Evolutionary conservation across 2,113 vertebrate genomes (phyloP).

Genomic region (Nycticryphes semicollaris): DNA sequence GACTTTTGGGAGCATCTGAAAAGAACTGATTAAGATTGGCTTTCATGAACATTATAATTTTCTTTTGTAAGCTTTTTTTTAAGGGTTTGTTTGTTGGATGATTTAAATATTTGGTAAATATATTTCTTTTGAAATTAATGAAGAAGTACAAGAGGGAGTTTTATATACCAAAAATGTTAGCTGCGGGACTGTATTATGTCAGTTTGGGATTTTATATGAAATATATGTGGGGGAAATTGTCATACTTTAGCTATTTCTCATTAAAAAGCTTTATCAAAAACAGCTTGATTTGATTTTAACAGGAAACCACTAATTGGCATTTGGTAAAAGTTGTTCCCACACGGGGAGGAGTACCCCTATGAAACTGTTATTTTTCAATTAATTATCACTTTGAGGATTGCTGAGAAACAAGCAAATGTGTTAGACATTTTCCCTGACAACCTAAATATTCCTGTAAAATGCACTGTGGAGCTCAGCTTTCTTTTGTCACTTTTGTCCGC

Average conservation of each 20-base stretch:
- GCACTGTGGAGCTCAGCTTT: constrained; percentile 33
- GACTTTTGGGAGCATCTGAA: constrained; percentile 47
- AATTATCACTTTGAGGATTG: constrained; percentile 68
- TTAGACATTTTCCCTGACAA: constrained; percentile 67
- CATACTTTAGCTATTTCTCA: constrained; percentile 54
- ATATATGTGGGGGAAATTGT: neutral
- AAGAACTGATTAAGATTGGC: constrained; percentile 43
- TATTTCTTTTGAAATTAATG: constrained; percentile 57
- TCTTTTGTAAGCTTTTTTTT: constrained; percentile 39
- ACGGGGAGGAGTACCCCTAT: constrained; percentile 58
- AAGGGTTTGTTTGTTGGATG: constrained; percentile 26
- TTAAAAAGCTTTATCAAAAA: constrained; percentile 64
- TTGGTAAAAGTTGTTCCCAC: constrained; percentile 67
- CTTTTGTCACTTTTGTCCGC: constrained; percentile 15
- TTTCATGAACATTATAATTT: constrained; percentile 47
- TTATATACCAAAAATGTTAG: neutral
- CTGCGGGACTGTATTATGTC: neutral
- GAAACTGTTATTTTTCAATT: constrained; percentile 69
- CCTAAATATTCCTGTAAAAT: constrained; percentile 46
- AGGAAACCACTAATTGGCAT: constrained; percentile 62
- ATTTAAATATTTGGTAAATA: constrained; percentile 61
- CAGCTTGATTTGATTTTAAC: constrained; percentile 61
- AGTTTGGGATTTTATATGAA: constrained; percentile 34
- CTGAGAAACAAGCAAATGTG: constrained; percentile 64
- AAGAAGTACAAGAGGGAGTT: constrained; percentile 23